Conservation (phyloP, 2,113 vertebrate species). For the Tragelaphus scriptus region DNA sequence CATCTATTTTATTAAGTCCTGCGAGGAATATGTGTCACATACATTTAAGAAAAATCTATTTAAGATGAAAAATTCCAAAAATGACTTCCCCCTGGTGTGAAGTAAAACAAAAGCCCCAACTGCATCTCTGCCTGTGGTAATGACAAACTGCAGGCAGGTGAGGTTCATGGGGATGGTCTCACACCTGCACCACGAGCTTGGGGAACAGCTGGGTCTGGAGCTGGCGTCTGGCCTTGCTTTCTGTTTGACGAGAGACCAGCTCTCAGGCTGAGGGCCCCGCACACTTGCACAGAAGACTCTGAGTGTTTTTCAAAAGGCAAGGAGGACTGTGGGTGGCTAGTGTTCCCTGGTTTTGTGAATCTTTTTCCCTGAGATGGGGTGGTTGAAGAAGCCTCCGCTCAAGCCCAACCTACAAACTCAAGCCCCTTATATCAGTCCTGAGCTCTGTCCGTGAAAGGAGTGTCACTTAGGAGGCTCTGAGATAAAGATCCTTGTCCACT, state of each 20-base stretch:
- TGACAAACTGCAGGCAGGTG: constrained; percentile 76
- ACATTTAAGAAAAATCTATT: constrained; percentile 73
- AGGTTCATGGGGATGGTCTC: constrained; percentile 61
- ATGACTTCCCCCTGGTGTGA: constrained; percentile 71
- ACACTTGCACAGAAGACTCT: constrained; percentile 10
- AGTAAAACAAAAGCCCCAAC: constrained; percentile 70
- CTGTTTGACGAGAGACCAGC: constrained; percentile 41
- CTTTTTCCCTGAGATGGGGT: neutral
- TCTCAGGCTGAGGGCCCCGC: constrained; percentile 15
- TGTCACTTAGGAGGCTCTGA: neutral
- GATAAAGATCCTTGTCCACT: neutral
- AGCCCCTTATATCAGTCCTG: neutral
- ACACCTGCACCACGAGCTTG: constrained; percentile 61
- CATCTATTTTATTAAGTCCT: constrained; percentile 74
- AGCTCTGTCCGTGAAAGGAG: neutral
- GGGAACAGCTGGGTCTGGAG: constrained; percentile 64
- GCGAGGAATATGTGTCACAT: constrained; percentile 72
- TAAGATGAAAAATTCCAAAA: constrained; percentile 74
- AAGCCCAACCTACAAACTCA: neutral
- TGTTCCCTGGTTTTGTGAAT: neutral
- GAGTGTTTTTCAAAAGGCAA: constrained; percentile 29
- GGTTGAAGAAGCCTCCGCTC: neutral
- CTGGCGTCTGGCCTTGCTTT: constrained; percentile 58
- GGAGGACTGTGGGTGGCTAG: neutral
- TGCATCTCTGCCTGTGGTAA: constrained; percentile 60